phyloP scores from a whole-genome alignment of 2,888 invertebrate genomes.

The Pegoplata infirma region DNA sequence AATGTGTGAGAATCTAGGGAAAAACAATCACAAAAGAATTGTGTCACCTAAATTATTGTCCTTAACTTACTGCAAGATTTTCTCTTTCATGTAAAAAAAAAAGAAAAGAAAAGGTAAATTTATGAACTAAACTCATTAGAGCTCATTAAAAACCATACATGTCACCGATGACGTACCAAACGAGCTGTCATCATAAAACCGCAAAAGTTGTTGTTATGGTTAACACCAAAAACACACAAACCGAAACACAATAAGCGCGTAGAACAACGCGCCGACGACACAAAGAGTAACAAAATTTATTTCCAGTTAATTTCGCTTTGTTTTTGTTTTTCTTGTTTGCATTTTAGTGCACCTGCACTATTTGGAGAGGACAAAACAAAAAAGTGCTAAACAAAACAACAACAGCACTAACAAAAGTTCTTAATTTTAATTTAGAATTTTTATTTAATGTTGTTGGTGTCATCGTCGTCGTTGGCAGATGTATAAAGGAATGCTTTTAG shows the following conservation, averaged over 20 bases:
- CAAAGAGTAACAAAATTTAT: neutral
- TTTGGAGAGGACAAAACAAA: conserved; percentile 5
- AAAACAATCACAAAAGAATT: neutral
- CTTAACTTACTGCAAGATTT: neutral
- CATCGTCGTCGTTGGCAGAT: neutral
- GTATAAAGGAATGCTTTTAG: too few species aligned
- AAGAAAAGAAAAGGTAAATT: conserved; percentile 35
- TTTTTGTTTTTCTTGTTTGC: neutral
- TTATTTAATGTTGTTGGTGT: neutral
- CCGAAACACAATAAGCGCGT: conserved; percentile 5
- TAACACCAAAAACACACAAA: conserved; percentile 15
- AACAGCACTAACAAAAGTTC: neutral
- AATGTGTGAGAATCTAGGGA: too few species aligned
- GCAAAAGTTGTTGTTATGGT: conserved; percentile 51
- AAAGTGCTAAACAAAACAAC: conserved; percentile 6
- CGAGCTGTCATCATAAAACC: conserved; percentile 56
- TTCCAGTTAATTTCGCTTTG: neutral
- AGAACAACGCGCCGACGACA: neutral
- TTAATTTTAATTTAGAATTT: conserved; percentile 11
- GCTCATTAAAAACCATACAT: conserved; percentile 50
- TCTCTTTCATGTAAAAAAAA: neutral
- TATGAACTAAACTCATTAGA: conserved; percentile 57
- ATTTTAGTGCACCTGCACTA: conserved; percentile 42
- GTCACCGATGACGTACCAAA: conserved; percentile 48
- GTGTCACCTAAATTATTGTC: neutral